Evolutionary conservation across 1,140 invertebrate species (phyloP).

Genomic region (Hormaphis cornu): DNA sequence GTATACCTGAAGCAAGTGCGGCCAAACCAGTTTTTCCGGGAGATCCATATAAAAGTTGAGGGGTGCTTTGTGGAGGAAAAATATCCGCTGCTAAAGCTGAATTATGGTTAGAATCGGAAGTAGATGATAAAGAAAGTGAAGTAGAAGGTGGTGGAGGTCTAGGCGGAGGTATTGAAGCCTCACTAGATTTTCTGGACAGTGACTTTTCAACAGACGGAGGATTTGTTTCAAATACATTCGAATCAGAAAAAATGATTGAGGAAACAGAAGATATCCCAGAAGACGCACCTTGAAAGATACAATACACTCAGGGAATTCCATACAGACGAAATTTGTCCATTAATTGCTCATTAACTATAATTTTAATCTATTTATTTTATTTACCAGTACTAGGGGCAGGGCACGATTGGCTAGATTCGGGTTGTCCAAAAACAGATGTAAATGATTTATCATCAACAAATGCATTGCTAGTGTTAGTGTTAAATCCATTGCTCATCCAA

Average conservation of each 20-base stretch:
- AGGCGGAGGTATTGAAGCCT: conserved; percentile 41
- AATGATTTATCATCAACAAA: conserved; percentile 80
- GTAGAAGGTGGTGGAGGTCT: conserved; percentile 46
- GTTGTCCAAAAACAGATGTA: conserved; percentile 70
- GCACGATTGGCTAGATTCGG: conserved; percentile 38
- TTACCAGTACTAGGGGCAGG: conserved; percentile 14
- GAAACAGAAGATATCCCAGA: conserved; percentile 38
- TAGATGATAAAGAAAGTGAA: conserved; percentile 34
- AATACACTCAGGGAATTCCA: conserved; percentile 20
- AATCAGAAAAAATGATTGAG: conserved; percentile 43
- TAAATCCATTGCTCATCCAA: conserved; percentile 61
- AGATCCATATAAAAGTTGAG: conserved; percentile 49
- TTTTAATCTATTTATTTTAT: background rate
- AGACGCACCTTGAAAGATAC: conserved; percentile 40
- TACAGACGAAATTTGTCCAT: background rate
- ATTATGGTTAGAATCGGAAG: conserved; percentile 2
- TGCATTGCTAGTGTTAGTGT: conserved; percentile 46
- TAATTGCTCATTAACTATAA: background rate
- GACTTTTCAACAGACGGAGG: conserved; percentile 3
- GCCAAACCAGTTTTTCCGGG: conserved; percentile 45
- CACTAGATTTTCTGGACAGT: conserved; percentile 13
- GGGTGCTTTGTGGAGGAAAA: conserved; percentile 37
- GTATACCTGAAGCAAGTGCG: conserved; percentile 18
- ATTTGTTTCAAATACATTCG: conserved; percentile 39
- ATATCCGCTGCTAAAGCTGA: conserved; percentile 36